Conservation (phyloP, 2,797 vertebrate genomes). For the Ctenopoma multispine region DNA sequence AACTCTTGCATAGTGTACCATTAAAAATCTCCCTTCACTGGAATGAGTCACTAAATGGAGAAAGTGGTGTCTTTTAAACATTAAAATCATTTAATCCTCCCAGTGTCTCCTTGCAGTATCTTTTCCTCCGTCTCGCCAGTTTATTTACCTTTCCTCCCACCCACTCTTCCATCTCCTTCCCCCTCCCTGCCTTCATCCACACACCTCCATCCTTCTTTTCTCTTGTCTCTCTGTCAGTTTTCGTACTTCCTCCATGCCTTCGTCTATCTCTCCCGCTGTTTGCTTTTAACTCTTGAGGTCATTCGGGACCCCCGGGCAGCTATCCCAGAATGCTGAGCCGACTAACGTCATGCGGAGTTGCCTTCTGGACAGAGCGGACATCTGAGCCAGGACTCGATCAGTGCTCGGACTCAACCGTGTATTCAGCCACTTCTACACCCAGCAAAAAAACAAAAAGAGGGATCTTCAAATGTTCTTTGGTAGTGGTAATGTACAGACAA, state of each 20-base stretch:
- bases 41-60: neutral
- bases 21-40: neutral
- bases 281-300: slow-evolving; percentile 88
- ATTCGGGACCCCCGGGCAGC: slow-evolving; percentile 85
- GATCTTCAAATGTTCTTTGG: slow-evolving; percentile 42
- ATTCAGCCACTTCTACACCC: slow-evolving; percentile 56
- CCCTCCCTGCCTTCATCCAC: slow-evolving; percentile 38
- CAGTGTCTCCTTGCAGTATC: neutral
- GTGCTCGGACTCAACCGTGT: slow-evolving; percentile 62
- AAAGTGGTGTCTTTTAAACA: neutral
- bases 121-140: slow-evolving; percentile 2
- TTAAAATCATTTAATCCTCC: slow-evolving; percentile 10
- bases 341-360: slow-evolving; percentile 82
- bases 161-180: slow-evolving; percentile 21
- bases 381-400: slow-evolving; percentile 78
- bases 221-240: slow-evolving; percentile 71
- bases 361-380: slow-evolving; percentile 82
- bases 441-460: slow-evolving; percentile 23
- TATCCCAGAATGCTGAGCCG: slow-evolving; percentile 84
- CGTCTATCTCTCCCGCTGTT: slow-evolving; percentile 82
- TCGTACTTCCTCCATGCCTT: slow-evolving; percentile 75
- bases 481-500: slow-evolving; percentile 16
- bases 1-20: neutral
- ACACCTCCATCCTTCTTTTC: slow-evolving; percentile 63
- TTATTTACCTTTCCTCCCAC: slow-evolving; percentile 12